phyloP scores from a whole-genome alignment of 1,140 invertebrate species.

The Laupala kohalensis region DNA sequence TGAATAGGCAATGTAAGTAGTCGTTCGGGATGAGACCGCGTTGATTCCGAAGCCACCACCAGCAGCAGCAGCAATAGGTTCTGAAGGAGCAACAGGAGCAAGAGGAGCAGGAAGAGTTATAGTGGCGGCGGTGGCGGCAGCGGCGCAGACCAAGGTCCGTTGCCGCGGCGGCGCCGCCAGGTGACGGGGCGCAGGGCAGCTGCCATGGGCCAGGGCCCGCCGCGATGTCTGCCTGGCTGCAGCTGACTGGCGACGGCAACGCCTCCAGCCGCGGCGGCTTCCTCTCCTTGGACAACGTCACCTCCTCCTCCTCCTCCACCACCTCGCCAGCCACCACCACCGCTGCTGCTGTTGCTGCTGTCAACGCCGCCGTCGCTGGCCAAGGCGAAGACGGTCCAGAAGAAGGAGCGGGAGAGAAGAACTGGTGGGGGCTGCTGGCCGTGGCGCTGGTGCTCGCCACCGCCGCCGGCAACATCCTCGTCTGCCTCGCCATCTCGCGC shows the following conservation, averaged over 20 bases:
- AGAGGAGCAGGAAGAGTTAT: neutral
- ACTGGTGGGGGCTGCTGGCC: conserved; percentile 63
- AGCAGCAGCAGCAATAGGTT: neutral
- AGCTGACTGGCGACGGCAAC: neutral
- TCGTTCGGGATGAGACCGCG: neutral
- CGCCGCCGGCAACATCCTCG: conserved; percentile 83
- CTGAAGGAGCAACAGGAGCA: too few species aligned
- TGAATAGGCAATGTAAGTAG: too few species aligned
- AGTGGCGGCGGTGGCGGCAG: neutral
- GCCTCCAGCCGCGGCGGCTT: neutral
- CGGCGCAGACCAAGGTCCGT: neutral
- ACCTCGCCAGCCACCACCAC: neutral
- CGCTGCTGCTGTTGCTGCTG: neutral
- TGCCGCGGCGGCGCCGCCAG: neutral
- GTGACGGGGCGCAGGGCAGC: neutral
- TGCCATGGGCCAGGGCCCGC: neutral
- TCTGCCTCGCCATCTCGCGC: conserved; percentile 81
- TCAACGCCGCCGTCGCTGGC: neutral
- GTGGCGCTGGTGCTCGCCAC: conserved; percentile 72
- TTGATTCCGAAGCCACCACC: neutral
- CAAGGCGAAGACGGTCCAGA: too few species aligned
- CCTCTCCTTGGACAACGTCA: too few species aligned
- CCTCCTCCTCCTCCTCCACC: neutral
- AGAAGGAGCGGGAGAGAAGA: conserved; percentile 24
- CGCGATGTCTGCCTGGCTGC: neutral